Base-by-base conservation (phyloP, 2,888 invertebrate genomes). In the Temnothorax ravouxi region DNA sequence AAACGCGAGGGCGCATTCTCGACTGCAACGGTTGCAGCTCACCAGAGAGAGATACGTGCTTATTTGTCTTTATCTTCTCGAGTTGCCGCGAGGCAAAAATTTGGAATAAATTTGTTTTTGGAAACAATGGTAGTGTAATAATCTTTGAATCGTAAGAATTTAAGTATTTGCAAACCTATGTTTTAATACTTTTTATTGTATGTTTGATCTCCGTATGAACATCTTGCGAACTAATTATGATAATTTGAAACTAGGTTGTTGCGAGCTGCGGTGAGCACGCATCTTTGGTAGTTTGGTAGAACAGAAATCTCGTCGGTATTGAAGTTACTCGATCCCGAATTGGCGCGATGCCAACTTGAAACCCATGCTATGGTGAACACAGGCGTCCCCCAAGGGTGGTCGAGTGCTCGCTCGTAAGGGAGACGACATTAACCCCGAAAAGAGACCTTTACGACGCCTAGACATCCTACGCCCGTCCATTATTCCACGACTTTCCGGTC, bases 401-500 rank as follows among this genome's bases (percentile, higher is more conserved):
- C 56, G 47, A 79, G 18, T 47, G 25, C 41, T 44, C 56, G 44
- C 67, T 79, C 59, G 64, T 66, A 34, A 81, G 62, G 67, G 72
- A 76, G 59, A 41, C 59, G 67, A 38, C 54, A 67, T 50, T 41
- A 41, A 38, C 66, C 41, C 29, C 41, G 34, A 34, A 62, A 77
- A 82, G 82, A 52, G 41, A 59, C 67, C 69, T 69, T 77, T 34
- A 56, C 82, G 86, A 86, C 66, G 62, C 66, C 41, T 52, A 56
- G 61, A 29, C 44, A 52, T 76, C 72, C 81, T 67, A 72, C 66
- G 84, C 75, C 74, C 84, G 86, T 86, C 84, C 89, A 89, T 88
- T 87, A 84, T 84, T 86, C 82, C 84, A 75, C 88, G 84, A 88
- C 76, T 88, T 85, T 80, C 84, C 69, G 83, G 82, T 76, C 84